Evolutionary conservation across 2,113 vertebrate species (phyloP).

Genomic region (Halichoerus grypus): DNA sequence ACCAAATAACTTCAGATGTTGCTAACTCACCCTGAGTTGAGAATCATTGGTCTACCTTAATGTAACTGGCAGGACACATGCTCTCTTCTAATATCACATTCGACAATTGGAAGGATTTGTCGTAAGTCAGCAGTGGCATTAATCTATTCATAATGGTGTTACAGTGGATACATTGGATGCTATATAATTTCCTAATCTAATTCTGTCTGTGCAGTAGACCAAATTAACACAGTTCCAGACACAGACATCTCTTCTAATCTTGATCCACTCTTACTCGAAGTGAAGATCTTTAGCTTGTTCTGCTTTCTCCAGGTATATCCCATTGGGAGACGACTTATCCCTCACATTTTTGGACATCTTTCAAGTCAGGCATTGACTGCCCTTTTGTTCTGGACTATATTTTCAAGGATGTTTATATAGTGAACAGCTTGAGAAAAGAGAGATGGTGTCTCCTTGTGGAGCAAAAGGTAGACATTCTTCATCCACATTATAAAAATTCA

Average conservation of each 20-base stretch:
- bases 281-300: neutral
- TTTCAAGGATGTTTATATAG: neutral
- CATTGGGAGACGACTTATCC: neutral
- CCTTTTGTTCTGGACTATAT: neutral
- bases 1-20: neutral
- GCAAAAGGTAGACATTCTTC: neutral
- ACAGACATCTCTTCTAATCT: neutral
- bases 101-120: neutral
- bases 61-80: neutral
- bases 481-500: neutral
- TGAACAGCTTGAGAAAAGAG: neutral
- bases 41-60: neutral
- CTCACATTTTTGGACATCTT: neutral
- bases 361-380: neutral
- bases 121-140: neutral
- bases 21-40: neutral
- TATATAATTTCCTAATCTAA: neutral
- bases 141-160: neutral
- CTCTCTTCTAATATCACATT: neutral
- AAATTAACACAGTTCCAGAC: neutral
- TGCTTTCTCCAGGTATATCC: neutral
- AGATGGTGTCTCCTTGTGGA: neutral
- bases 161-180: neutral
- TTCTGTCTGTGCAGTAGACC: neutral
- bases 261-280: neutral